phyloP scores from a whole-genome alignment of 2,797 vertebrate genomes.

The Varecia variegata region DNA sequence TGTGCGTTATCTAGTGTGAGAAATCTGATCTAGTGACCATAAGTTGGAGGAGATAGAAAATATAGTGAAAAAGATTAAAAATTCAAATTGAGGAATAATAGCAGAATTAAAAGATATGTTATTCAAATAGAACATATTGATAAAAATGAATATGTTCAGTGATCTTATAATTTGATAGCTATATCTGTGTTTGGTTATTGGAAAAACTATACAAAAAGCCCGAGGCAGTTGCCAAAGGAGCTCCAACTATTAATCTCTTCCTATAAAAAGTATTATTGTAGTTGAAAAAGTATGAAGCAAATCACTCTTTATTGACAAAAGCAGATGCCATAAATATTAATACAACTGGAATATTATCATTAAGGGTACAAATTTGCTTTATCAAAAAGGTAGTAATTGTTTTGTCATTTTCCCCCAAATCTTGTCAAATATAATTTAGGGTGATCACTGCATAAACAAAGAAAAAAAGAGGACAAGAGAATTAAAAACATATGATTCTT shows the following conservation, averaged over 20 bases:
- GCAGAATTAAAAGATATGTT: not conserved
- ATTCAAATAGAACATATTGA: not conserved
- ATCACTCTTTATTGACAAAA: not conserved
- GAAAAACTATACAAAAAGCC: not conserved
- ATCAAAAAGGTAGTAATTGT: not conserved
- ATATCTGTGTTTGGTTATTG: not conserved
- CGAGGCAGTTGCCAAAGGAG: not conserved
- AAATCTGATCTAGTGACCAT: not conserved
- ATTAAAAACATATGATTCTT: constrained; percentile 53
- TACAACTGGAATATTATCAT: not conserved
- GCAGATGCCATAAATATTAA: not conserved
- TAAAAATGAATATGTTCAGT: not conserved
- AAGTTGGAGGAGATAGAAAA: not conserved
- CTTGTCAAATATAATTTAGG: not conserved
- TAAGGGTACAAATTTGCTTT: not conserved
- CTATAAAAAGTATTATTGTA: constrained; percentile 7
- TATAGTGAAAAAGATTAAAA: not conserved
- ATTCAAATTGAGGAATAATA: not conserved
- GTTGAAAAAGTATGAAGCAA: not conserved
- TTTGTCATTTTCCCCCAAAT: not conserved
- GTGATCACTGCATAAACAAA: not conserved
- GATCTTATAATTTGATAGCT: not conserved
- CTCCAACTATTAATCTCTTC: constrained; percentile 1
- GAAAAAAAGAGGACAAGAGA: not conserved
- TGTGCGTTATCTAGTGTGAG: not conserved